Conservation (phyloP, 30 jellyfish, hydroid and myxozoan species). For the Catostylus mosaicus region DNA sequence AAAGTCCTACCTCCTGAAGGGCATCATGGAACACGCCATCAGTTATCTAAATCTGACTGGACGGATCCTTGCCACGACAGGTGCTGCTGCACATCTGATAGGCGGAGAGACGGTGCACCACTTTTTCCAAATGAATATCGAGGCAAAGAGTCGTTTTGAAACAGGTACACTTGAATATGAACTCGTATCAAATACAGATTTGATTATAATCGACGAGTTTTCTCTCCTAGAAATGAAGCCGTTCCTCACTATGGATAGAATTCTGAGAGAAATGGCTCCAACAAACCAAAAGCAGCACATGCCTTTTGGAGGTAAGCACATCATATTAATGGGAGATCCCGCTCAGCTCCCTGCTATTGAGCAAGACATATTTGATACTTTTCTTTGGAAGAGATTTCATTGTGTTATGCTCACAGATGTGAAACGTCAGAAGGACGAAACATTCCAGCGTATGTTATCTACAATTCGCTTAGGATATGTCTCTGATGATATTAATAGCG, state of each 20-base stretch:
- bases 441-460: background rate
- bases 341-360: slow-evolving; percentile 16
- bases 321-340: no score
- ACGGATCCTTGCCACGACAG: slow-evolving; percentile 1
- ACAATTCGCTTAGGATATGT: background rate
- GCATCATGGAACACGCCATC: background rate
- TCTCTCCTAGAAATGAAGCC: slow-evolving; percentile 15
- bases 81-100: no score
- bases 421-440: background rate
- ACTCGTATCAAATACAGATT: background rate
- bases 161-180: slow-evolving; percentile 26
- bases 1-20: background rate
- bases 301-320: slow-evolving; percentile 21
- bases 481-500: background rate
- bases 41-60: background rate
- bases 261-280: slow-evolving; percentile 22
- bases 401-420: background rate
- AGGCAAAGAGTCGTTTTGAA: slow-evolving; percentile 9
- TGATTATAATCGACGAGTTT: slow-evolving; percentile 8
- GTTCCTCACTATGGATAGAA: background rate
- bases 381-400: background rate
- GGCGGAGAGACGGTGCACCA: slow-evolving; percentile 30
- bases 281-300: background rate
- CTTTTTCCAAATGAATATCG: slow-evolving; percentile 6
- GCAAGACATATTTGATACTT: slow-evolving; percentile 2